Evolutionary conservation across 2,113 vertebrate genomes (phyloP), one percentile per base, ranked within the genome.

Genomic region (Salvelinus namaycush): DNA sequence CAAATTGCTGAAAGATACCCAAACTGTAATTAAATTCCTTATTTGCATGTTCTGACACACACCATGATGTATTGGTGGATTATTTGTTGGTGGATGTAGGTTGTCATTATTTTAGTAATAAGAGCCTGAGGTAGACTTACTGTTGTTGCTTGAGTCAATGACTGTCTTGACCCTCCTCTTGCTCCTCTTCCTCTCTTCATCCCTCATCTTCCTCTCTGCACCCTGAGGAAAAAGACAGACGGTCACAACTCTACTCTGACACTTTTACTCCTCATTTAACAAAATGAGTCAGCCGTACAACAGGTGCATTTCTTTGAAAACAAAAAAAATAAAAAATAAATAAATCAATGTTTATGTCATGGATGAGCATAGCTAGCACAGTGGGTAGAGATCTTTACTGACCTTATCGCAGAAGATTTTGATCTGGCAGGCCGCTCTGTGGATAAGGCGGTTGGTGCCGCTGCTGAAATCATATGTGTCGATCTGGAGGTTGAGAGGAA

Each of bases 321-420:
- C 9, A 44, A 44, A 39, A 1, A 9, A 39, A 8, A n/a, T n/a
- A 44, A 44, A 2, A 44, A 39, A 8, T 0, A 39, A 39, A 1
- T 2, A 7, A 4, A 3, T 4, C 4, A 5, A 31, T 16, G 1
- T 13, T 51, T 13, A 18, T 54, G 51, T 54, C 51, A 18, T 54
- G 51, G 8, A 44, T 44, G 39, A 44, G 51, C 39, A 9, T 44
- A 44, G 39, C 51, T 54, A 18, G 51, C 51, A 18, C 3, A 18
- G 12, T 18, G 51, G 51, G 1, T 3, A 5, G 59, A 62, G 59
- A 9, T 62, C 59, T 62, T 16, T 24, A 26, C 84, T 76, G 81
- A 97, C 98, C 96, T 99, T 99, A 89, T 99, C 98, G 2, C 97
- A 99, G 90, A 99, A 99, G 85, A 99, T 96, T 93, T 99, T 99